Base-by-base conservation (phyloP, 2,888 invertebrate genomes). In the Eustalomyia histrio region DNA sequence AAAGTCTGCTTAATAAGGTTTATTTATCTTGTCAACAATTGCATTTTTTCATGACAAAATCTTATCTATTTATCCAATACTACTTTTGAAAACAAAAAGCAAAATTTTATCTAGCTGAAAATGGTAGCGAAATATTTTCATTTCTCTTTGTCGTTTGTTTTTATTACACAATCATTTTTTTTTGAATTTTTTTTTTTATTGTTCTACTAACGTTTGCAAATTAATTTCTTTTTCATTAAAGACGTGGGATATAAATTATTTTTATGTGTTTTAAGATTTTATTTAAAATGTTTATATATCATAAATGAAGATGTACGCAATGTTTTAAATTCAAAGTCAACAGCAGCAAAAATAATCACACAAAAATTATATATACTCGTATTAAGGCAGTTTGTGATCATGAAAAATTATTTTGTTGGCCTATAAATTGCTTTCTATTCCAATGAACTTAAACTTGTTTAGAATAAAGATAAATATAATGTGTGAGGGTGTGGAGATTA, bases 381-480 rank as follows among this genome's bases (percentile, higher is more conserved):
- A 24, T 24, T 24, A 6, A 14, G 16, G 10, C 53, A 14, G 10
- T 67, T 39, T 67, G 55, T 67, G 53, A 69, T 39, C 29, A 43
- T 50, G 53, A 57, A 63, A 57, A 69, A 58, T 24, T 8, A 52
- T 60, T 63, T 17, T 55, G 35, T 57, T 63, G 61, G 29, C 55
- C 55, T 61, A 68, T 52, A 53, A 18, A 57, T 63, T 52, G 69
- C 50, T 57, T 60, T 61, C 24, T 35, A 65, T 80, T 61, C 50
- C 71, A 75, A 75, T 75, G 71, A 80, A 75, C 75, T 80, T 80
- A 58, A 80, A 75, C 65, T 75, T 71, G 75, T 8, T 21, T 67
- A 53, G 24, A 14, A 43, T 57, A n/a, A 47, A 47, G 29, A 47
- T 58, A 76, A 60, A 52, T 47, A 58, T 53, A 14, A 9, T 39